Evolutionary conservation across 1,140 invertebrate species (phyloP), one percentile per base, ranked within the genome.

Genomic region (Papilio helenus): DNA sequence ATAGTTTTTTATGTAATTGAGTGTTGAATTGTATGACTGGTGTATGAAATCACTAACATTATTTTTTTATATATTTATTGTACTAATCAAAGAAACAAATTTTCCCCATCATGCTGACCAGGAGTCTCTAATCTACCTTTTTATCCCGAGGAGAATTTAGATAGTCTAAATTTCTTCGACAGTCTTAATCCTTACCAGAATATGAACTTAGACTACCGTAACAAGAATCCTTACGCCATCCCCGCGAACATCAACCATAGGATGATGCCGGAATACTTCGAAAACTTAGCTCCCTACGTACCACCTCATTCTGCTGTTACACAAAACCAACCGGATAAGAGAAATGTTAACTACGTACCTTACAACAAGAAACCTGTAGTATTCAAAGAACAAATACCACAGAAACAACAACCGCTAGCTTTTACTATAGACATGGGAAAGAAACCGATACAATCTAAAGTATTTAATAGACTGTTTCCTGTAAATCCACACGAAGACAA

Each of bases 171-270:
- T 76, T 93, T 86, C 73, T 94, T 90, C 79, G 93, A 94, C 78
- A 94, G 93, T 77, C 83, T 94, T 12, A 94, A 93, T 76, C 86
- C 85, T 0, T 90, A 89, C 81, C 90, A 89, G 77, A 86, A 87
- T 49, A 82, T 85, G 34, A 88, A 90, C 79, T 74, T 92, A 16
- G 93, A 94, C 55, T 94, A 89, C 83, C 84, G 93, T 0, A 90
- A 93, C 79, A 95, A 94, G 84, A 95, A 94, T 84, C 94, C 94
- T 81, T 95, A 95, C 83, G 94, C 93, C 82, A 95, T 95, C 72
- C 94, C 94, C 42, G 94, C 94, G 46, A 95, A 95, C 80, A 79
- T 95, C 68, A 95, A 95, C 76, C 90, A 93, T 72, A 94, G 89
- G 83, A 83, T 90, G 4, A 89, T 93, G 78, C 93, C 93, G 0